Base-by-base conservation (phyloP, 2,888 invertebrate species). In the Bugula neritina region DNA sequence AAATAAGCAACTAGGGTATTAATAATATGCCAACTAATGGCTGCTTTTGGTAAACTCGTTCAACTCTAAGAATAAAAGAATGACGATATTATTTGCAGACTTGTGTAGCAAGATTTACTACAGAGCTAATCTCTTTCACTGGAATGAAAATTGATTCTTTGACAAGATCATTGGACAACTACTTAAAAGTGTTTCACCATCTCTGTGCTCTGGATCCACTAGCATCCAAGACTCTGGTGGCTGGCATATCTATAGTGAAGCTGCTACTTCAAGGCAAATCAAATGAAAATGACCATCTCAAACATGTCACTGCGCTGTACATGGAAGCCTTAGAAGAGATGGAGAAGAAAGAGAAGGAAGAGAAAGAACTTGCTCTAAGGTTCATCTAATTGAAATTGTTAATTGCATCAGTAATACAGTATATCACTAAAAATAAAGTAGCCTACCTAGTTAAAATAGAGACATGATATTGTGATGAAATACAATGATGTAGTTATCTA, bases 261-360 rank as follows among this genome's bases (percentile, higher is more conserved):
- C 57, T 23, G 57, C 5, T 57, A n/a, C 5, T 57, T 10, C 5
- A 57, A 5, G 57, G 23, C 3, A 25, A 57, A 57, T 10, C 25
- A 23, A 5, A 5, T n/a, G 57, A 57, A n/a, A 57, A 57, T n/a
- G 57, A 57, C 10, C 57, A 57, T 13, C 57, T 57, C 10, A 5
- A 57, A n/a, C 23, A 23, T 23, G n/a, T 57, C n/a, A 13, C 3
- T 57, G 57, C 5, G 3, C 5, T 57, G 23, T 57, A 57, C n/a
- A n/a, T 10, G 5, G 23, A 57, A 25, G 57, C n/a, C n/a, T 13
- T 23, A 57, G 57, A 13, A 23, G 57, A 57, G 57, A 57, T 57
- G n/a, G 57, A 57, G n/a, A 57, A 23, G n/a, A 21, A 57, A n/a
- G 57, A 57, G 57, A 57, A 57, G 57, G 57, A 57, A n/a, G 25